Percentiles rank a stretch among this genome's conserved stretches.
Conservation (phyloP, 2,797 vertebrate species). For the Neoniphon sammara region DNA sequence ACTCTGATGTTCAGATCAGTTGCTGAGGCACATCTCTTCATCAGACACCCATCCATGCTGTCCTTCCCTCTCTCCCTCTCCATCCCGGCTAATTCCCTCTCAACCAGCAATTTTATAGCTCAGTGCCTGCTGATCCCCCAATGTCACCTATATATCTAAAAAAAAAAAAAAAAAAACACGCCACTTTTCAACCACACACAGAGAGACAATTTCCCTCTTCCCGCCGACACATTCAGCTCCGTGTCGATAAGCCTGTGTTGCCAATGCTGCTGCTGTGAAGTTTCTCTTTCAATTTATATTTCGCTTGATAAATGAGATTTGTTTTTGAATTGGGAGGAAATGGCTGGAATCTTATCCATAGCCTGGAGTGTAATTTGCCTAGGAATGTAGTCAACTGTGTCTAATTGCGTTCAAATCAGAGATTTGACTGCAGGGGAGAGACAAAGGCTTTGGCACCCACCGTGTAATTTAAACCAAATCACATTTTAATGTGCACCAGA, state of each 20-base stretch:
- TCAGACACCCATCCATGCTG: slow-evolving; percentile 20
- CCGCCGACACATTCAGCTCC: slow-evolving; percentile 19
- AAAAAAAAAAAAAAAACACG: slow-evolving; percentile 33
- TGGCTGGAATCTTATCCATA: slow-evolving; percentile 44
- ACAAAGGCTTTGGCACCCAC: slow-evolving; percentile 35
- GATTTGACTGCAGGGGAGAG: slow-evolving; percentile 53
- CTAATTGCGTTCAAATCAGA: slow-evolving; percentile 66
- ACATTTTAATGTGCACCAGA: slow-evolving; percentile 41
- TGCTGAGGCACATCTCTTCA: slow-evolving; percentile 31
- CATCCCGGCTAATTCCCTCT: slow-evolving; percentile 63
- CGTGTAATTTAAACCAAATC: slow-evolving; percentile 52
- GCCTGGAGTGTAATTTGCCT: slow-evolving; percentile 46
- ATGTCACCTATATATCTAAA: slow-evolving; percentile 58
- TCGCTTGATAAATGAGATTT: slow-evolving; percentile 54
- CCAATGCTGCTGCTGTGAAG: slow-evolving; percentile 27
- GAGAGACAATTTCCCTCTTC: slow-evolving; percentile 59
- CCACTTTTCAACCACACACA: slow-evolving; percentile 35
- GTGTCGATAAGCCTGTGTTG: slow-evolving; percentile 19
- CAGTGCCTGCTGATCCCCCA: slow-evolving; percentile 55
- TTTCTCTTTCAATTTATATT: slow-evolving; percentile 45
- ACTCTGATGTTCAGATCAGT: slow-evolving; percentile 44
- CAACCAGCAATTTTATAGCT: slow-evolving; percentile 74
- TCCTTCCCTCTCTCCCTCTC: slow-evolving; percentile 44
- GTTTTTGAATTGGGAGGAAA: slow-evolving; percentile 57
- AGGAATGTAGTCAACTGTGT: slow-evolving; percentile 52